Evolutionary conservation across 2,797 vertebrate species (phyloP), one percentile per base, ranked within the genome.

Genomic region (Microcaecilia unicolor): DNA sequence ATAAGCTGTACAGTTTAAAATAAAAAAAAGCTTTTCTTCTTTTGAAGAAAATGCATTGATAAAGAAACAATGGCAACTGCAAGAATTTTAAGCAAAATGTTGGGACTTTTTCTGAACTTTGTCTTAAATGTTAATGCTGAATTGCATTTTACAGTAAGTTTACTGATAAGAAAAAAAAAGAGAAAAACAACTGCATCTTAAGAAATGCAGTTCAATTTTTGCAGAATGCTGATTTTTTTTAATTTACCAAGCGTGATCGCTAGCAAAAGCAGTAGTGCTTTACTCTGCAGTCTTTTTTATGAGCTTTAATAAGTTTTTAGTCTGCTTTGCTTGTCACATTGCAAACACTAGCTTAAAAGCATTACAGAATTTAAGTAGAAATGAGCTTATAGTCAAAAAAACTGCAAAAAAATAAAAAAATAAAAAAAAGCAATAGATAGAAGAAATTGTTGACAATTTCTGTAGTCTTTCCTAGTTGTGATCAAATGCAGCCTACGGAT

Each of bases 391-490:
- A 85, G 85, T 90, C 81, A 84, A 85, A 83, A 67, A n/a, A n/a
- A n/a, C n/a, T n/a, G n/a, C n/a, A n/a, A 77, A 76, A 35, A 25
- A 37, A 36, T 44, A 83, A 63, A 72, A 75, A 75, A 80, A 62
- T 78, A 88, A 76, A 71, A 88, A 89, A 84, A 95, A 94, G 92
- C 92, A 94, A 96, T 95, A 95, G 92, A 88, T 92, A 93, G 92
- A 92, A 87, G 92, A 93, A 95, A 92, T 95, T 93, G 91, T 94
- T 94, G 91, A 93, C 92, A 95, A 95, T 93, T 95, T 92, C 92
- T 93, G 90, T 94, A 91, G 92, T 93, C 81, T 92, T 95, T 93
- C 88, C 80, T 92, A 92, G 91, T 93, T 83, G 90, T 93, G 88
- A 90, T 90, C 85, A 89, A 90, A 93, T 89, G 89, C 89, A 93